A percentile compares a stretch with the other conserved stretches of the same genome.
phyloP scores from a whole-genome alignment of 1,140 invertebrate genomes.

The Drosophila paulistorum region DNA sequence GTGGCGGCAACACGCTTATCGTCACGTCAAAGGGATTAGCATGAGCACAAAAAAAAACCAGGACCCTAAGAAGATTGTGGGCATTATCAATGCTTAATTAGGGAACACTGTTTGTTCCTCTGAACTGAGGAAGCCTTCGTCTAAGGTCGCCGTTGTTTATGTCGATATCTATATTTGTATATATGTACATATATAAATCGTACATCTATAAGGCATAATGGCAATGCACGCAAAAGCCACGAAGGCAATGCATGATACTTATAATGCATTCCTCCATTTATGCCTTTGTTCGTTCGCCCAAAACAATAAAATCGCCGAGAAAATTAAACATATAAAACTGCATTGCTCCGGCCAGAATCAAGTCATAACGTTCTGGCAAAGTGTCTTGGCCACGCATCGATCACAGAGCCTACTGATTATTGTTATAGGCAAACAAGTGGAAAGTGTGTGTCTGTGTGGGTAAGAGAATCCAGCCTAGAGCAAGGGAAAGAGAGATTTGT shows the following conservation, averaged over 20 bases:
- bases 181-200: no score
- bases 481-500: constrained; percentile 21
- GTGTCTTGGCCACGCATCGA: constrained; percentile 1
- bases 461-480: constrained; percentile 18
- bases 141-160: constrained; percentile 7
- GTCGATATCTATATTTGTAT: constrained; percentile 1
- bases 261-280: neutral
- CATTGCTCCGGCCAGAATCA: constrained; percentile 25
- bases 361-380: constrained; percentile 31
- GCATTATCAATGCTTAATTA: constrained; percentile 44
- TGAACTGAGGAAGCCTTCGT: neutral
- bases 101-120: neutral
- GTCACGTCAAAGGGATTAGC: constrained; percentile 51
- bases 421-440: neutral
- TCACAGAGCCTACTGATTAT: neutral
- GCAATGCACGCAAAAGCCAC: constrained; percentile 61
- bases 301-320: constrained; percentile 41
- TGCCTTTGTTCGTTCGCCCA: constrained; percentile 53
- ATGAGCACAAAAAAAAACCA: constrained; percentile 8
- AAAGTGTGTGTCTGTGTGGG: neutral
- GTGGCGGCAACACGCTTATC: constrained; percentile 42
- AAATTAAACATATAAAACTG: constrained; percentile 48
- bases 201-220: neutral
- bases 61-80: constrained; percentile 37
- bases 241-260: constrained; percentile 65